Percentiles rank a stretch among this genome's conserved stretches.
phyloP scores from a whole-genome alignment of 2,113 vertebrate genomes.

The Strigops habroptila region DNA sequence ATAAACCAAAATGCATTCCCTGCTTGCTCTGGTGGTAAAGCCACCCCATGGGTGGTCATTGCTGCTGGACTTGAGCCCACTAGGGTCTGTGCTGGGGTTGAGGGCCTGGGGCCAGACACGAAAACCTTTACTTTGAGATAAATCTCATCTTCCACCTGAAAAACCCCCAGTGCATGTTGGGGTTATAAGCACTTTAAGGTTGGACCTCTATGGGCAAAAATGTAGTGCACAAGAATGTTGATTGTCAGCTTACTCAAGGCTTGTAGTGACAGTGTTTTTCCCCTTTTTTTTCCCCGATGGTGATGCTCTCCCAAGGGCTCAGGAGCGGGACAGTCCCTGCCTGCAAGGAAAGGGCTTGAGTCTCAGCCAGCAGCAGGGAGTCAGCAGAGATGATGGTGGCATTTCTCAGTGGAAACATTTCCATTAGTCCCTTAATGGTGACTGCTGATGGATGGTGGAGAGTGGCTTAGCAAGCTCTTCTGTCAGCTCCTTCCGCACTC shows the following conservation, averaged over 20 bases:
- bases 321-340: neutral
- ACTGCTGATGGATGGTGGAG: neutral
- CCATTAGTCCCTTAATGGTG: neutral
- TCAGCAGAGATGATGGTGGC: neutral
- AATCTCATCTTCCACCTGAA: neutral
- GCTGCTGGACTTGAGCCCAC: neutral
- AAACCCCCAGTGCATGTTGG: neutral
- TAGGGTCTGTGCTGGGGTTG: neutral
- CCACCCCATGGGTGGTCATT: fast-evolving
- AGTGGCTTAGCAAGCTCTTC: neutral
- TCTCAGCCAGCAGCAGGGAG: neutral
- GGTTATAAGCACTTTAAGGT: neutral
- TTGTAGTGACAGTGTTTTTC: neutral
- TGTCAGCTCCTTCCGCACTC: neutral
- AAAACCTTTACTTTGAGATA: neutral
- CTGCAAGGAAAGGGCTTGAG: neutral
- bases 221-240: neutral
- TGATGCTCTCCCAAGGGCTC: neutral
- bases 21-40: neutral
- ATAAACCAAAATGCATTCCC: neutral
- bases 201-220: neutral
- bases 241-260: neutral
- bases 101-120: neutral
- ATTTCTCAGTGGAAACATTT: neutral
- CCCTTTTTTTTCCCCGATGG: fast-evolving